Percentiles rank a stretch among this genome's conserved stretches.
These are phyloP conservation scores for Calameuta filiformis DNA, from an alignment of 2,888 invertebrate species.

Conservation along the genomic window DNA sequence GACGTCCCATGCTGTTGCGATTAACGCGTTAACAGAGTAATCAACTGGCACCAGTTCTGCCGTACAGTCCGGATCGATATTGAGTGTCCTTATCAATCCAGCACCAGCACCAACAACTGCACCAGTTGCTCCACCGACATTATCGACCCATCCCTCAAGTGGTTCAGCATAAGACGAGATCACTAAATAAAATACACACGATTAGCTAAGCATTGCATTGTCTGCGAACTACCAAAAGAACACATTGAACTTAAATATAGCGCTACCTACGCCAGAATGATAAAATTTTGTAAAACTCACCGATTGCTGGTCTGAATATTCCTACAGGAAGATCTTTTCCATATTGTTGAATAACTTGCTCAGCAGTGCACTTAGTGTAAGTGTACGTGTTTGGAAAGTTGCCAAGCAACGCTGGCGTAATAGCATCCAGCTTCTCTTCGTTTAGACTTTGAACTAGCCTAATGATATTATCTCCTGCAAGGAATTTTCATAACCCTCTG, in stretches of 20 bases:
- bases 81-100: conserved; percentile 69
- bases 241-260: too few relatives aligned
- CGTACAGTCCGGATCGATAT: conserved; percentile 49
- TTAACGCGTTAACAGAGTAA: conserved; percentile 64
- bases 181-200: conserved; percentile 54
- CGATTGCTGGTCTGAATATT: conserved; percentile 79
- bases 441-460: conserved; percentile 56
- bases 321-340: conserved; percentile 72
- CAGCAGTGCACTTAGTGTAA: conserved; percentile 78
- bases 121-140: conserved; percentile 72
- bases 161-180: conserved; percentile 69
- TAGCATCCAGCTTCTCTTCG: conserved; percentile 58
- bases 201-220: too few relatives aligned
- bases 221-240: too few relatives aligned
- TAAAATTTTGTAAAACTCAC: conserved; percentile 52
- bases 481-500: background rate
- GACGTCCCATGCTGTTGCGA: conserved; percentile 66
- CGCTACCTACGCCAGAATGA: background rate
- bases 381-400: conserved; percentile 79
- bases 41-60: conserved; percentile 67
- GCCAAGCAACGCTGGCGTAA: conserved; percentile 56
- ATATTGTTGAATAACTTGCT: conserved; percentile 71
- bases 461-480: conserved; percentile 58
- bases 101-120: conserved; percentile 68
- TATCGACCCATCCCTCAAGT: conserved; percentile 76